Base-by-base conservation (phyloP, 2,888 invertebrate genomes). In the Sympetrum striolatum region DNA sequence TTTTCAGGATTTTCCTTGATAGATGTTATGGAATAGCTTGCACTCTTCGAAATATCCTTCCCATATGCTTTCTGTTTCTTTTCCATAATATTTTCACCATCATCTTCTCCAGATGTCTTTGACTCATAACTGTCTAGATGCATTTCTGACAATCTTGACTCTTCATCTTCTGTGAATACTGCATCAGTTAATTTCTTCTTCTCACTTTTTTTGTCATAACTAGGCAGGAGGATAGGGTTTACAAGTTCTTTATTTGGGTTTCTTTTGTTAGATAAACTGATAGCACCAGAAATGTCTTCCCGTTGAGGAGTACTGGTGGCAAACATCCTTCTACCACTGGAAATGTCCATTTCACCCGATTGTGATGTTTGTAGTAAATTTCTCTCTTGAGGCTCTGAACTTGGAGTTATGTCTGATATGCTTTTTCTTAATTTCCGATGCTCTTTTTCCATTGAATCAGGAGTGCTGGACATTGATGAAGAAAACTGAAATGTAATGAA, bases 391-490 rank as follows among this genome's bases (percentile, higher is more conserved):
- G 39, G 44, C 25, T 81, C 86, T 31, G 25, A 25, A 37, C 53
- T 60, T 44, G 90, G 90, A 18, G 90, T 90, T 6, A 90, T 91
- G 73, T 92, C 91, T 44, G 91, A 91, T 22, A 91, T 91, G 64
- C 91, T 91, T 91, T 92, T 92, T 53, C 91, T 90, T n/a, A 92
- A 90, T 90, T 91, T 91, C 82, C 91, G 91, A 80, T 91, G 91
- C 22, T 91, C 91, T 25, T 90, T 90, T 48, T 91, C 91, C 5
- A 60, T 81, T 25, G 53, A 81, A 73, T 73, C 90, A 39, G 53
- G 80, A 6, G 53, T 48, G 80, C 73, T 81, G 14, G 25, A 60
- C 90, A 44, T 80, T 31, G 79, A 48, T 60, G 90, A 80, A 10
- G 80, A 53, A 39, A 91, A 90, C 90, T 91, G 91, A 31, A 91